Percentiles rank a stretch among this genome's conserved stretches.
phyloP scores from a whole-genome alignment of 1,140 invertebrate species.

The Cydia strobilella region DNA sequence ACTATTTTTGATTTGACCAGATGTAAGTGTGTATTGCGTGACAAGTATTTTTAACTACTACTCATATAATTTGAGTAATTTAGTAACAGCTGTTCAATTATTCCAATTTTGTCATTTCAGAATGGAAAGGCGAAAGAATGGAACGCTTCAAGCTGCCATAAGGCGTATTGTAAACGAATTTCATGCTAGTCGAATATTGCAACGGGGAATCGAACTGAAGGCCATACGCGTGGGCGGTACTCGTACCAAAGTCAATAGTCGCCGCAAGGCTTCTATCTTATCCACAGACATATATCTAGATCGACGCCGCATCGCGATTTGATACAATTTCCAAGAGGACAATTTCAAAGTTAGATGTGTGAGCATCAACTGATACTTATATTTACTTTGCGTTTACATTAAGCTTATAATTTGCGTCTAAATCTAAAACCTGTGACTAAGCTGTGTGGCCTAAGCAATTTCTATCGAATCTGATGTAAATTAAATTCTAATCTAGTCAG shows the following conservation, averaged over 20 bases:
- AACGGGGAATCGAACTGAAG: conserved; percentile 69
- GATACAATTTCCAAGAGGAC: background rate
- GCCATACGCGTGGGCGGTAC: conserved; percentile 61
- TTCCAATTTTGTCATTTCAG: conserved; percentile 39
- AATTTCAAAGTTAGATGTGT: background rate
- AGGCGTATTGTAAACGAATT: conserved; percentile 65
- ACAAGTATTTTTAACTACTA: too few species aligned
- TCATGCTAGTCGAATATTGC: conserved; percentile 75
- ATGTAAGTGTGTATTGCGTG: too few species aligned
- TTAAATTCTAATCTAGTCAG: background rate
- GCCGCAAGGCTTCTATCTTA: conserved; percentile 43
- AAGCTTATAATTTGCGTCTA: background rate
- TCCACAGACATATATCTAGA: background rate
- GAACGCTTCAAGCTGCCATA: conserved; percentile 35
- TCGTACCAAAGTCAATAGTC: conserved; percentile 65
- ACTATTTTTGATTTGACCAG: too few species aligned
- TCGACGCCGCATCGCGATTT: background rate
- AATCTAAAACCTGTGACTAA: too few species aligned
- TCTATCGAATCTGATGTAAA: background rate
- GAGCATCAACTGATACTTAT: background rate
- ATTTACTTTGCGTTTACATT: background rate
- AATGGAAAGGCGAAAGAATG: conserved; percentile 32
- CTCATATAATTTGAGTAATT: too few species aligned
- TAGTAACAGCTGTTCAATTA: background rate
- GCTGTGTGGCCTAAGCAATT: background rate